Evolutionary conservation across 2,113 vertebrate species (phyloP).

Genomic region (Bos indicus): DNA sequence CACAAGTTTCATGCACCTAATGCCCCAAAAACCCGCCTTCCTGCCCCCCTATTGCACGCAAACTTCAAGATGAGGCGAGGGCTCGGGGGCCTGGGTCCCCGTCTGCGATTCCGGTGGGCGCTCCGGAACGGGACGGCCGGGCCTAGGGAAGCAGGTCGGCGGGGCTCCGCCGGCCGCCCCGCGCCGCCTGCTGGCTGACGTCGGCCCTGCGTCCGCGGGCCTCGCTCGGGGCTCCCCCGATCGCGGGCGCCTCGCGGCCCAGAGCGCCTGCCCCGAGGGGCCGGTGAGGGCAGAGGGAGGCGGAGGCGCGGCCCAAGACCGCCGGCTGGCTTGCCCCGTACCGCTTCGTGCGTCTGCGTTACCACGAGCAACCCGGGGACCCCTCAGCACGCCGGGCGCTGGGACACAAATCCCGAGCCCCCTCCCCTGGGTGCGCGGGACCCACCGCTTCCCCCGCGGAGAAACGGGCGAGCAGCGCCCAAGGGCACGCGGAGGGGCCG

Average conservation of each 20-base stretch:
- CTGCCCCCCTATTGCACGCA: not conserved
- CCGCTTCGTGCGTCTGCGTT: not conserved
- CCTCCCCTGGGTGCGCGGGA: rapidly evolving
- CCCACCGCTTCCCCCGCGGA: not conserved
- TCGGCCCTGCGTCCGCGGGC: not conserved
- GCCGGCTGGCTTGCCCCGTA: not conserved
- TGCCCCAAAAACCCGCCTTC: not conserved
- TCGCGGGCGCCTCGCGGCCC: not conserved
- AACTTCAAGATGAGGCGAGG: no score
- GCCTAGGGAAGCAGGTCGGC: not conserved
- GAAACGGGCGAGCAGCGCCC: not conserved
- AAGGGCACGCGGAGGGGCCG: not conserved
- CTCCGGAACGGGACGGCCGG: not conserved
- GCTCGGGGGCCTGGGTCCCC: not conserved
- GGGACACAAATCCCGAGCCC: not conserved
- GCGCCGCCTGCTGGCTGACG: slow-evolving; percentile 3
- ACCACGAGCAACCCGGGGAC: no score
- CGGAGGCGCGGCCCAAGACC: not conserved
- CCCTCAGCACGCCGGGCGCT: not conserved
- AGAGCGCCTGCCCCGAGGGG: rapidly evolving
- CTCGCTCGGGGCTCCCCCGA: not conserved
- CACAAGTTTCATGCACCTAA: not conserved
- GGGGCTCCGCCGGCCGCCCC: not conserved
- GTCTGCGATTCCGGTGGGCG: not conserved
- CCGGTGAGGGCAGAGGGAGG: not conserved